Evolutionary conservation across 2,797 vertebrate genomes (phyloP).

Genomic region (Takifugu rubripes): DNA sequence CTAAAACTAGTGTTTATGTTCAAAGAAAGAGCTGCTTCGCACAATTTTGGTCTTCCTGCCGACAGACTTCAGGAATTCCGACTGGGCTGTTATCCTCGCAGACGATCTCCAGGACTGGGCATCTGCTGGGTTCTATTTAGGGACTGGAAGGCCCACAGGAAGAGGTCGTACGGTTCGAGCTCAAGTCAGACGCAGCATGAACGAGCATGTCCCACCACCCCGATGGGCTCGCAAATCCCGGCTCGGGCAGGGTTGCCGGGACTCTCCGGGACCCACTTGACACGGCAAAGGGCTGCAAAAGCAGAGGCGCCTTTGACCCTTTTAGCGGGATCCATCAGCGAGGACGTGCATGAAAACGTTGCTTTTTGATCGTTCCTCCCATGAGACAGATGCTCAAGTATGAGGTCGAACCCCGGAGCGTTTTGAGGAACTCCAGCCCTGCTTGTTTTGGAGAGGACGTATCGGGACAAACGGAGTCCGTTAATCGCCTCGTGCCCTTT

Average conservation of each 20-base stretch:
- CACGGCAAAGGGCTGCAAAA: not conserved
- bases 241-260: constrained; percentile 14
- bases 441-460: constrained; percentile 13
- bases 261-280: constrained; percentile 13
- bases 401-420: constrained; percentile 14
- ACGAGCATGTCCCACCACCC: constrained; percentile 21
- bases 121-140: constrained; percentile 59
- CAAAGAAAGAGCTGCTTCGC: not conserved
- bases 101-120: constrained; percentile 36
- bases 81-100: constrained; percentile 40
- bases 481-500: constrained; percentile 20
- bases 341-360: not conserved
- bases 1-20: no score
- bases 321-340: not conserved
- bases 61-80: constrained; percentile 47
- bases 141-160: constrained; percentile 44
- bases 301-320: not conserved
- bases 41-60: constrained; percentile 8
- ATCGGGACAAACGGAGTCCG: constrained; percentile 18
- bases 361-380: not conserved
- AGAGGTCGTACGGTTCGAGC: constrained; percentile 45
- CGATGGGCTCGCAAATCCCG: constrained; percentile 25
- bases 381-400: constrained; percentile 10
- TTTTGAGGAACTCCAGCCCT: constrained; percentile 7
- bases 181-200: constrained; percentile 62